Base-by-base conservation (phyloP, 1,140 invertebrate genomes). In the Sarcophaga bullata region DNA sequence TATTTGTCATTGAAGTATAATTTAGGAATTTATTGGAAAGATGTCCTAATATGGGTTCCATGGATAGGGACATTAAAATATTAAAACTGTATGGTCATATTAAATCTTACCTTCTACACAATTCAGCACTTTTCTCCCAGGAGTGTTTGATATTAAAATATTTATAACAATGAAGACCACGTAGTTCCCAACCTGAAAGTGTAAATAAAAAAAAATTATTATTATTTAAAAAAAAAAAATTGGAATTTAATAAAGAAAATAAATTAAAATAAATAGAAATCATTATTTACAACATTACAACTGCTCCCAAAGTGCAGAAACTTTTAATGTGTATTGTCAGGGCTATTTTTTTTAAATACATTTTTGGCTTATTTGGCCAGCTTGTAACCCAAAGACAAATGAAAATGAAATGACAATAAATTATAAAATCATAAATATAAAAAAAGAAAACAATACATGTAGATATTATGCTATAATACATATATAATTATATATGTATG, bases 91-190 rank as follows among this genome's bases (percentile, higher is more conserved):
- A 4, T 37, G 25, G 1, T 37, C 25, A 37, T 37, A 37, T 37
- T 37, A 62, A 82, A 84, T 90, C 91, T 93, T 93, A 98, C 97
- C 96, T 96, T 93, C 95, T 95, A 92, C 97, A 98, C 91, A 98
- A 92, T 92, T n/a, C 96, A 82, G 96, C 96, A 84, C 97, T 96
- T 92, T 96, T 97, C 92, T 96, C 95, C 96, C 97, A 98, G 82
- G 97, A 98, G 92, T 98, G 97, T 91, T 94, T 95, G 87, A 98
- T 97, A 91, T 96, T 97, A 92, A 98, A 98, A 92, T 97, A 97
- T 93, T 97, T 97, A 91, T 97, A 98, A 92, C 97, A 98, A 91
- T 97, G 93, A 88, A 97, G 93, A 86, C 96, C 96, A 91, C 94
- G 94, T 84, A 97, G 92, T 92, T 97, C 96, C 97, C 97, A 98